phyloP scores from a whole-genome alignment of 2,888 invertebrate genomes.

The Archips xylosteana region DNA sequence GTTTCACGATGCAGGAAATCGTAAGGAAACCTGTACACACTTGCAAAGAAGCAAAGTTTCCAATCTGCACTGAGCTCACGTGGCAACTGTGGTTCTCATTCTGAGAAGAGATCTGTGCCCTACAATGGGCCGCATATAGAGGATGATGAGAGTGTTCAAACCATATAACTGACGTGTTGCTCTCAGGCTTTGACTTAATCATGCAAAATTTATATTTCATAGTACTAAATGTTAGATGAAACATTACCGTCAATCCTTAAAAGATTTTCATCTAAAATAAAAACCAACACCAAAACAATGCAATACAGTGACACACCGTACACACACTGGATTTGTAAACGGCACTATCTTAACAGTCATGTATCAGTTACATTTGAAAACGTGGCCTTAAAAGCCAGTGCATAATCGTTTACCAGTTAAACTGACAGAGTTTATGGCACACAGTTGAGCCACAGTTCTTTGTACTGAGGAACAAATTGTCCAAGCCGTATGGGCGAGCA shows the following conservation, averaged over 20 bases:
- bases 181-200: too few species aligned
- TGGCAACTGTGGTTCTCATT: too few species aligned
- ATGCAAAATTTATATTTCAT: too few species aligned
- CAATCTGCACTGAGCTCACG: too few species aligned
- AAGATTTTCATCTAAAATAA: not conserved
- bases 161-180: not conserved
- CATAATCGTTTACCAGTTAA: constrained; percentile 36
- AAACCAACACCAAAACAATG: not conserved
- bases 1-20: too few species aligned
- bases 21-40: too few species aligned
- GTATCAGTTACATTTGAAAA: constrained; percentile 30
- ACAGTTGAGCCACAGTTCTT: constrained; percentile 30
- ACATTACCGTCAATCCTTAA: too few species aligned
- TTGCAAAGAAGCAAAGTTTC: too few species aligned
- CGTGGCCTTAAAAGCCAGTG: constrained; percentile 16
- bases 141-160: too few species aligned
- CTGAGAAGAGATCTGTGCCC: too few species aligned
- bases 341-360: constrained; percentile 15
- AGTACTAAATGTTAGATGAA: too few species aligned
- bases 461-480: constrained; percentile 37
- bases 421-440: constrained; percentile 39
- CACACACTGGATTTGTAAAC: not conserved
- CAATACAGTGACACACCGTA: not conserved
- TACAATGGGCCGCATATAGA: too few species aligned
- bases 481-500: constrained; percentile 41